Base-by-base conservation (phyloP, 1,140 invertebrate genomes). In the Agrilus planipennis region DNA sequence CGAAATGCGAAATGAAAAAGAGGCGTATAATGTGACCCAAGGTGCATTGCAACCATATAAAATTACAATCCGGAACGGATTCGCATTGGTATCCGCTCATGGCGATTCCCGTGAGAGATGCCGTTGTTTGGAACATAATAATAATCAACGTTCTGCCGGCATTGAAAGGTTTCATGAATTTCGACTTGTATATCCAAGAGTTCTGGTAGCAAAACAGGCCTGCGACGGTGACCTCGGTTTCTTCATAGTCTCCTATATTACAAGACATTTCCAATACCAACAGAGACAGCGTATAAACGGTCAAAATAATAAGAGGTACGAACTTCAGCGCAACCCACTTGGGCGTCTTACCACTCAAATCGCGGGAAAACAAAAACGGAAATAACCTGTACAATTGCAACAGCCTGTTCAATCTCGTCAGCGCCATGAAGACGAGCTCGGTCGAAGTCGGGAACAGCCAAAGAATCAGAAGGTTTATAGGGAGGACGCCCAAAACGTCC, bases 401-500 rank as follows among this genome's bases (percentile, higher is more conserved):
- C 4, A 41, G 9, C 15, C 40, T 34, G 11, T 41, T 41, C 3
- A 35, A n/a, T 9, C 31, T 20, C n/a, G n/a, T n/a, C 1, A 34
- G 14, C 12, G 22, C 34, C 20, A 16, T 34, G 7, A 20, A 31
- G 1, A 16, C 16, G 4, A 31, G 10, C 14, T 29, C 38, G 5
- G 19, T n/a, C 3, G 28, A n/a, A 0, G 41, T 14, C n/a, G n/a
- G n/a, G n/a, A n/a, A n/a, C n/a, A n/a, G n/a, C n/a, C n/a, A n/a
- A n/a, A n/a, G n/a, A n/a, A n/a, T n/a, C 6, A 10, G 21, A 15
- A 34, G 34, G 45, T 45, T 39, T 6, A 45, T 17, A 4, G 51
- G 51, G 2, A 46, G 18, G 12, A 28, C 29, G 5, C 31, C 46
- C 2, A 51, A 10, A 15, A 53, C 15, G 25, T 53, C 51, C 9